A percentile compares a stretch with the other conserved stretches of the same genome.
Evolutionary conservation across 2,888 invertebrate species (phyloP).

Genomic region (Napeogenes sylphis): DNA sequence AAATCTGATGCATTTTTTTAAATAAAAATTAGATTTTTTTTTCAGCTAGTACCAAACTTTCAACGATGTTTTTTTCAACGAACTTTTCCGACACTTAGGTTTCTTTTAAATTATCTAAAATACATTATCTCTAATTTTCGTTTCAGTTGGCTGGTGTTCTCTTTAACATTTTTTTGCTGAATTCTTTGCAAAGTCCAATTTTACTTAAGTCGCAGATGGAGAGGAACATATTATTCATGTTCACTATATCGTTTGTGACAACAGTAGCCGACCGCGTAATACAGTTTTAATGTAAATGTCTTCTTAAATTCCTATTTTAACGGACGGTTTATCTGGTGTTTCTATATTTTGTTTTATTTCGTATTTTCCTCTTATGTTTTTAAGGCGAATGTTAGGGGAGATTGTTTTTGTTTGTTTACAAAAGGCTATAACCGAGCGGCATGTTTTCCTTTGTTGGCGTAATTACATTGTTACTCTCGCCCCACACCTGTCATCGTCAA

Average conservation of each 20-base stretch:
- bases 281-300: slow-evolving; percentile 7
- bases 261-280: slow-evolving; percentile 16
- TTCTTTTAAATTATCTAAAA: slow-evolving; percentile 44
- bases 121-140: slow-evolving; percentile 25
- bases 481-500: slow-evolving; percentile 34
- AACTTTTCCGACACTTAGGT: slow-evolving; percentile 47
- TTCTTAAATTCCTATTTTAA: slow-evolving; percentile 15
- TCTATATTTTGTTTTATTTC: slow-evolving; percentile 26
- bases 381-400: slow-evolving; percentile 36
- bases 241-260: slow-evolving; percentile 18
- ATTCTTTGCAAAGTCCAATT: slow-evolving; percentile 10
- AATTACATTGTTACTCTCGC: slow-evolving; percentile 39
- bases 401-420: slow-evolving; percentile 48
- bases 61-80: slow-evolving; percentile 35
- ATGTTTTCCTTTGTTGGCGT: slow-evolving; percentile 34
- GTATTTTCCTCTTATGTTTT: slow-evolving; percentile 33
- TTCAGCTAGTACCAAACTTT: slow-evolving; percentile 38
- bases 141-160: slow-evolving; percentile 5
- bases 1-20: too few species aligned
- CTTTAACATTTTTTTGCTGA: slow-evolving; percentile 16
- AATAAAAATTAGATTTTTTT: slow-evolving; percentile 26
- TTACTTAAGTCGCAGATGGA: slow-evolving; percentile 16
- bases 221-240: slow-evolving; percentile 14
- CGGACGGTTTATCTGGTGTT: slow-evolving; percentile 3
- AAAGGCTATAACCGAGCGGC: slow-evolving; percentile 43